A percentile compares a stretch with the other conserved stretches of the same genome.
Conservation (phyloP, 1,140 invertebrate genomes). For the Drosophila neocordata region DNA sequence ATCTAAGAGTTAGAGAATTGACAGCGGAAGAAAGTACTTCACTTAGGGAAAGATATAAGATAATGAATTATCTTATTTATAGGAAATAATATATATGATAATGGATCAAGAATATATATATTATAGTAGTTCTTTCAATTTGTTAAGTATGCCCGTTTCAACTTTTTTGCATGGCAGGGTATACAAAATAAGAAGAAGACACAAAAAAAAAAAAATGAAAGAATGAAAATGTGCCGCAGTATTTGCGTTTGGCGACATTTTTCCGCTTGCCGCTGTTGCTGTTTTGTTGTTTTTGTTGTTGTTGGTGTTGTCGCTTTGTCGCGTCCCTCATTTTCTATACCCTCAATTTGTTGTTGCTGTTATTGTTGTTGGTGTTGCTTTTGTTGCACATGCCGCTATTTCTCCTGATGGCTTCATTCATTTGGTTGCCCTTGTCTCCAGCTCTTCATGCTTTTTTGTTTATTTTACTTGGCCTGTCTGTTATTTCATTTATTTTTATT, state of each 20-base stretch:
- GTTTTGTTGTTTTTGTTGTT: background rate
- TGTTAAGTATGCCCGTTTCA: background rate
- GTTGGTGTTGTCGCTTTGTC: constrained; percentile 30
- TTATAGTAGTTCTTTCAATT: no score
- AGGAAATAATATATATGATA: no score
- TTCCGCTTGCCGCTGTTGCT: constrained; percentile 24
- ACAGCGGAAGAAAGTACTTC: no score
- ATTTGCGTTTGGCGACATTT: constrained; percentile 72
- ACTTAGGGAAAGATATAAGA: no score
- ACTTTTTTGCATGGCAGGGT: background rate
- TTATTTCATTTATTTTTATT: constrained; percentile 4
- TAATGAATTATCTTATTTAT: no score
- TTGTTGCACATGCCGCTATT: constrained; percentile 34
- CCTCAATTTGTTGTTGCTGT: constrained; percentile 11
- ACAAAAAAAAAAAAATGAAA: constrained; percentile 14
- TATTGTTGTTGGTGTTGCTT: constrained; percentile 12
- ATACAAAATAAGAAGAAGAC: constrained; percentile 45
- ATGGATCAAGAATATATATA: no score
- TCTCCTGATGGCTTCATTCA: constrained; percentile 39
- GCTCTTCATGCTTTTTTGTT: constrained; percentile 50
- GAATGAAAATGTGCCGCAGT: constrained; percentile 60
- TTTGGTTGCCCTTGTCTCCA: constrained; percentile 31
- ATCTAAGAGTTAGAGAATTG: no score
- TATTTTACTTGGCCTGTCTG: constrained; percentile 37
- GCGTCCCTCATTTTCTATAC: constrained; percentile 49